Conservation (phyloP, 2,113 vertebrate species). For the Glaucomys volans region DNA sequence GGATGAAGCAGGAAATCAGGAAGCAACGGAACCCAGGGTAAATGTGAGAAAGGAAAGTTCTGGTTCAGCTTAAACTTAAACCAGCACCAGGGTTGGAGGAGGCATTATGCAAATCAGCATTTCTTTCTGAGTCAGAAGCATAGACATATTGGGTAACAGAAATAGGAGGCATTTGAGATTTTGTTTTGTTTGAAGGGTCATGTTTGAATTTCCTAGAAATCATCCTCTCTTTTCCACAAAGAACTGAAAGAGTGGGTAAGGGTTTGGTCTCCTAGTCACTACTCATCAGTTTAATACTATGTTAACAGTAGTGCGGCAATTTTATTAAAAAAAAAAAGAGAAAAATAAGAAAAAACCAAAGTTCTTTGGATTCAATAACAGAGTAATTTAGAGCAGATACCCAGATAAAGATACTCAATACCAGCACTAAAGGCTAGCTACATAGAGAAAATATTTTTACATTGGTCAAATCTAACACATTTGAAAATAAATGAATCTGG, state of each 20-base stretch:
- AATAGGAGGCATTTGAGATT: not conserved
- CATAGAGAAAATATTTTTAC: not conserved
- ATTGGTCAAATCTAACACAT: not conserved
- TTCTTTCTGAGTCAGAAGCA: slow-evolving; percentile 50
- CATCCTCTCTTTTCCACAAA: slow-evolving; percentile 26
- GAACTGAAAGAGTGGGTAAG: not conserved
- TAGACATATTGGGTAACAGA: slow-evolving; percentile 15
- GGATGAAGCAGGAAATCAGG: slow-evolving; percentile 62
- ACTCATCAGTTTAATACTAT: slow-evolving; percentile 2
- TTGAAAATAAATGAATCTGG: slow-evolving; percentile 52
- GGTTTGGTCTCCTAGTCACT: not conserved
- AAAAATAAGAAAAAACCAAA: not conserved
- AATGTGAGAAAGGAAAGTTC: slow-evolving; percentile 37
- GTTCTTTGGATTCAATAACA: slow-evolving; percentile 50
- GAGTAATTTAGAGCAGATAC: slow-evolving; percentile 60
- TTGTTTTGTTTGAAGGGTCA: not conserved
- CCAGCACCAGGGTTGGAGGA: not conserved
- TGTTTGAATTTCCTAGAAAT: slow-evolving; percentile 66
- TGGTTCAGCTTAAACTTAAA: slow-evolving; percentile 69
- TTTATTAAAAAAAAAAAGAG: not conserved
- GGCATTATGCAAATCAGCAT: slow-evolving; percentile 6
- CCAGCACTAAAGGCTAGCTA: slow-evolving; percentile 19
- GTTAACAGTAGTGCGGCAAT: not conserved
- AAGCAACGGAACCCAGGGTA: slow-evolving; percentile 33
- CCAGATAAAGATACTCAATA: no score